Evolutionary conservation across 2,797 vertebrate genomes (phyloP).

Genomic region (Prunella strophiata): DNA sequence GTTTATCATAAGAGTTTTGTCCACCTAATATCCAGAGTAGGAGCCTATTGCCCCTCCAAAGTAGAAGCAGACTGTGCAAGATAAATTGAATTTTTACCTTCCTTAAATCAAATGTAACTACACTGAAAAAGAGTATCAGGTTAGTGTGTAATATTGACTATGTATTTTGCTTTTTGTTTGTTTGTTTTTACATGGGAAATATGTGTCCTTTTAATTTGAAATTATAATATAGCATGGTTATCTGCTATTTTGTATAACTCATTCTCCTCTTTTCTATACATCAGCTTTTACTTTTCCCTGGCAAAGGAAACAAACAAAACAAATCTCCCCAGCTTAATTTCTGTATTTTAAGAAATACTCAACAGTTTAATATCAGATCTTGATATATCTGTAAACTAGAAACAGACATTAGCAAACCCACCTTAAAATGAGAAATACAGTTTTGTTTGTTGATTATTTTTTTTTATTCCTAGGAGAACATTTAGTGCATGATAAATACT

Average conservation of each 20-base stretch:
- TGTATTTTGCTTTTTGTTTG: neutral
- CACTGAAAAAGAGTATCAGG: neutral
- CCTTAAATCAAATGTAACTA: neutral
- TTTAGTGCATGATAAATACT: neutral
- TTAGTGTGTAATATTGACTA: neutral
- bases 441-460: neutral
- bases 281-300: neutral
- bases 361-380: neutral
- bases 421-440: neutral
- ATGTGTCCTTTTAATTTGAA: neutral
- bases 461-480: neutral
- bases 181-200: neutral
- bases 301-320: neutral
- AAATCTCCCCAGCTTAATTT: rapidly evolving
- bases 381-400: neutral
- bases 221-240: neutral
- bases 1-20: neutral
- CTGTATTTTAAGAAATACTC: neutral
- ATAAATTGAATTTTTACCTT: neutral
- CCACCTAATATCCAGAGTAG: neutral
- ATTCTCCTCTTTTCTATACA: neutral
- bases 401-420: neutral
- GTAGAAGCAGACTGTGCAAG: neutral
- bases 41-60: neutral
- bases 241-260: neutral